Percentiles rank a stretch among this genome's conserved stretches.
Conservation (phyloP, 2,113 vertebrate genomes). For the Bujurquina vittata region DNA sequence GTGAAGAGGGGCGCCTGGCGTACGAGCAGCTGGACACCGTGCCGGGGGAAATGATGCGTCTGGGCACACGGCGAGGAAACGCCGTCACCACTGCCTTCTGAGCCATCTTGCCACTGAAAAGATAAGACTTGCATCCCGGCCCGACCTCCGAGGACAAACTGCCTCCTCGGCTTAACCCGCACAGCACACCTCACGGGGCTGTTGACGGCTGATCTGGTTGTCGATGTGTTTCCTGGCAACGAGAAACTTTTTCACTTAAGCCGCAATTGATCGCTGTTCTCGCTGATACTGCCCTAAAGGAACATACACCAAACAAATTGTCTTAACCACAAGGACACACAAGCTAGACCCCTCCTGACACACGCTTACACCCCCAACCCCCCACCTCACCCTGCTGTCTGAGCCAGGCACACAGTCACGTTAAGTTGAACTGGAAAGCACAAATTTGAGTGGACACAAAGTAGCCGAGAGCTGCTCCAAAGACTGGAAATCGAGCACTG, state of each 20-base stretch:
- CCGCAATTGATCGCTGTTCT: conserved; percentile 21
- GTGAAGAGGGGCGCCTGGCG: conserved; percentile 92
- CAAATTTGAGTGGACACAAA: conserved; percentile 30
- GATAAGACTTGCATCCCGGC: background rate
- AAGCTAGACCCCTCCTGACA: conserved; percentile 31
- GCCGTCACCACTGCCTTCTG: conserved; percentile 89
- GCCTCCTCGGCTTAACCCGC: conserved; percentile 4
- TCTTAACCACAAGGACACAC: conserved; percentile 36
- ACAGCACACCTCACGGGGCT: conserved; percentile 31
- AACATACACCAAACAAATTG: conserved; percentile 45
- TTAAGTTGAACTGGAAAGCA: conserved; percentile 41
- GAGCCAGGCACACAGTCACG: conserved; percentile 60
- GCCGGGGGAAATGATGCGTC: conserved; percentile 84
- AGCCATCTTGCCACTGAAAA: conserved; percentile 31
- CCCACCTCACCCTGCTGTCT: conserved; percentile 55
- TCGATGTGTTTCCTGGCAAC: background rate
- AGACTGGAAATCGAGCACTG: conserved; percentile 26
- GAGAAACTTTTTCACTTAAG: background rate
- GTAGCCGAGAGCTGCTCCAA: conserved; percentile 23
- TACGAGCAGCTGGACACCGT: conserved; percentile 93
- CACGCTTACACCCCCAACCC: background rate
- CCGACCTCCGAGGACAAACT: background rate
- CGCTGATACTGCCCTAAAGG: conserved; percentile 35
- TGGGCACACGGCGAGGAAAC: conserved; percentile 82
- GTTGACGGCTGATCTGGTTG: conserved; percentile 14